A percentile compares a stretch with the other conserved stretches of the same genome.
Conservation (phyloP, 37 sponge, comb jelly and placozoan genomes). For the Ephydatia muelleri region DNA sequence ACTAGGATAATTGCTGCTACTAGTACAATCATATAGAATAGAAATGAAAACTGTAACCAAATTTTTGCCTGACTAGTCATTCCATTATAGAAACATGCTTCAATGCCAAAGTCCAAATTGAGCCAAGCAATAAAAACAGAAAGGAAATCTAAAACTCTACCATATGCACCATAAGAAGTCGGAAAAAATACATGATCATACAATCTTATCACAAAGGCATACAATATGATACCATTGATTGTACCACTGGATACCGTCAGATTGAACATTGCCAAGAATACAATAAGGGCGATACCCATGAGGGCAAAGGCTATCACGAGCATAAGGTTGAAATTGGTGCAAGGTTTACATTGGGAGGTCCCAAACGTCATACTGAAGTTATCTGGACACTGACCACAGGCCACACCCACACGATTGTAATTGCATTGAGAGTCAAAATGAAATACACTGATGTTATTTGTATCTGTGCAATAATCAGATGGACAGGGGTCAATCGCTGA, state of each 20-base stretch:
- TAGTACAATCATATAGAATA: background rate
- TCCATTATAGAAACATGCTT: background rate
- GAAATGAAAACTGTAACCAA: background rate
- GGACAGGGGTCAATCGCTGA: slow-evolving; percentile 10
- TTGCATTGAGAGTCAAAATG: slow-evolving; percentile 22
- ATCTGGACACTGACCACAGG: slow-evolving; percentile 33
- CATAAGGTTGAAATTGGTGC: slow-evolving; percentile 30
- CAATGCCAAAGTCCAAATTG: background rate
- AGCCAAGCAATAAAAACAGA: background rate
- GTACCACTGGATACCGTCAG: slow-evolving; percentile 46
- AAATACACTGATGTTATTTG: background rate
- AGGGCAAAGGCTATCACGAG: slow-evolving; percentile 8
- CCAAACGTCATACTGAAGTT: slow-evolving; percentile 32
- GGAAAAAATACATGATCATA: background rate
- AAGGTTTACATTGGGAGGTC: slow-evolving; percentile 6
- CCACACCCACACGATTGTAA: slow-evolving; percentile 23
- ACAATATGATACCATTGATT: slow-evolving; percentile 42
- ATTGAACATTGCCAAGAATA: slow-evolving; percentile 24
- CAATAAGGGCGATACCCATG: slow-evolving; percentile 15
- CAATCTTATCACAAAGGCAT: slow-evolving; percentile 29
- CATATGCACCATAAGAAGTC: background rate
- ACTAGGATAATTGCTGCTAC: background rate
- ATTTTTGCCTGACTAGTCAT: background rate
- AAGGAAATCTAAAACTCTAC: background rate
- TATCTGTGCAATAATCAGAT: slow-evolving; percentile 2